Evolutionary conservation across 2,113 vertebrate genomes (phyloP), one percentile per base, ranked within the genome.

Genomic region (Corapipo altera): DNA sequence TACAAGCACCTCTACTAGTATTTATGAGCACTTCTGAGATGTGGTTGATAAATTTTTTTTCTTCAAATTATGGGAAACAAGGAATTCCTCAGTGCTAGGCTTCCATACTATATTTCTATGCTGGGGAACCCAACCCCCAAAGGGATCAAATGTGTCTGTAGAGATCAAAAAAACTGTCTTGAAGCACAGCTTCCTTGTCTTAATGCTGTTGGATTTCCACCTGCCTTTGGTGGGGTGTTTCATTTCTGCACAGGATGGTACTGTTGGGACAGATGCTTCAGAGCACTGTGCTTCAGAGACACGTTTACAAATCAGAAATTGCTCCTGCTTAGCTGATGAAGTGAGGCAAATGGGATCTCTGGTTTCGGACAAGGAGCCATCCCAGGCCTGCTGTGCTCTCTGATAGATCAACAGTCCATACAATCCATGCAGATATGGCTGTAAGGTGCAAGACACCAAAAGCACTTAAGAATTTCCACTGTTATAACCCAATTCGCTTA

Each of bases 21-120:
- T 43, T 81, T 54, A 81, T 61, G 18, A 71, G 44, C 78, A 28
- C 32, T 73, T 67, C 44, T 80, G 69, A 83, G 84, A 77, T 28
- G 20, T 21, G 26, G 5, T 48, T 43, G 18, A 17, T 54, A 43
- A 1, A 1, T 0, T 1, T 49, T 43, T 73, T 82, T 61, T 28
- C 33, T 85, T 84, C 43, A 22, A 71, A 37, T 67, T 20, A 20
- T 12, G 12, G 43, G 39, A 74, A 94, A 71, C 13, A 11, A 12
- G 23, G 28, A 75, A 80, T 78, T 88, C 49, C 78, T 52, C 75
- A 55, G 5, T 1, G 1, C n/a, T 46, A 48, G 51, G 11, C 8
- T 92, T 78, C 69, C 52, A 52, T 14, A 26, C 6, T 1, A 2
- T 43, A 62, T 9, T 28, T 61, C 26, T 12, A 1, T 13, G 7